These are phyloP conservation scores for Acrocephalus kingi DNA, from an alignment of 2,113 vertebrate species.

Conservation along the genomic window DNA sequence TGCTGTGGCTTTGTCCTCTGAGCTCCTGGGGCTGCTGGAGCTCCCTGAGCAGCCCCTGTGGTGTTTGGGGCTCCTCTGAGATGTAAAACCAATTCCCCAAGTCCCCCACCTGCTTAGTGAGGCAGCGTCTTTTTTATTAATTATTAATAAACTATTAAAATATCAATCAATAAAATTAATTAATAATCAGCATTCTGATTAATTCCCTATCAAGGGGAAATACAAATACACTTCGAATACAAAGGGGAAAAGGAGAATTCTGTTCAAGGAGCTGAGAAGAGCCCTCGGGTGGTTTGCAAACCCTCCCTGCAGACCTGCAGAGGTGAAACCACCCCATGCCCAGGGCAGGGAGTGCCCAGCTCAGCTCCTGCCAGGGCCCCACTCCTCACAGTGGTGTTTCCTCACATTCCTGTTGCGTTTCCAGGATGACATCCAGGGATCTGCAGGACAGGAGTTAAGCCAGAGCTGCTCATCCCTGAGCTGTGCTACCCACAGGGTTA, in stretches of 20 bases:
- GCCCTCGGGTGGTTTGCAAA: background rate
- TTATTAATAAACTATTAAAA: no score
- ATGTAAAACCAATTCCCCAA: background rate
- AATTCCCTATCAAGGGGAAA: background rate
- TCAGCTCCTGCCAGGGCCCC: background rate
- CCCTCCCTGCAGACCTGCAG: background rate
- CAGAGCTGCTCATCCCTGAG: background rate
- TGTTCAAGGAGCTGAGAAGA: background rate
- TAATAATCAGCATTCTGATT: background rate
- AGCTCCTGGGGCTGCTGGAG: background rate
- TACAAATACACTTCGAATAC: background rate
- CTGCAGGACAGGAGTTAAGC: background rate
- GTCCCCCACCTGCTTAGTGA: background rate
- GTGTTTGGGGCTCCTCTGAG: background rate
- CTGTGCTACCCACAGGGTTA: background rate
- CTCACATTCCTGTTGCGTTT: background rate
- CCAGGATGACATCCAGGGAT: background rate
- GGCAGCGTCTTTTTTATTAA: background rate
- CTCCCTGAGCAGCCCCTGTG: rapidly evolving
- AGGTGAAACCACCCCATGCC: background rate
- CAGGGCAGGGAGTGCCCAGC: background rate
- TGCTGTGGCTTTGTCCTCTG: background rate
- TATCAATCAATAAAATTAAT: no score
- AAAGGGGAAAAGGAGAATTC: background rate
- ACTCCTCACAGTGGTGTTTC: background rate